phyloP scores from a whole-genome alignment of 2,797 vertebrate species.

The Alcedo quadribrachys region DNA sequence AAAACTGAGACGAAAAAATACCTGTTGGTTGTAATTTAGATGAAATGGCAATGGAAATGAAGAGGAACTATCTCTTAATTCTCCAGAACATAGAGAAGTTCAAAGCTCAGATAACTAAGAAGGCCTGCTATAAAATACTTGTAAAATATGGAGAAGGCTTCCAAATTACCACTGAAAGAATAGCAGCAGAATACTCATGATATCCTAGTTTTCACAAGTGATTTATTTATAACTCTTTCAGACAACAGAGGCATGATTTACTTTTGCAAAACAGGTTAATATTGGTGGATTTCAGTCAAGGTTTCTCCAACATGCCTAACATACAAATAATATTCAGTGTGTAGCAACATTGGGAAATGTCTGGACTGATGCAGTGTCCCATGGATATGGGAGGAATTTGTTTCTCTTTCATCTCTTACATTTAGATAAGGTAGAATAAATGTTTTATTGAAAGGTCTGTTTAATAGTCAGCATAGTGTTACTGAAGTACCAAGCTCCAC shows the following conservation, averaged over 20 bases:
- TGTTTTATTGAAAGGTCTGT: background rate
- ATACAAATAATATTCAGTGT: background rate
- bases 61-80: background rate
- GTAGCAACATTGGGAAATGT: background rate
- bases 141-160: background rate
- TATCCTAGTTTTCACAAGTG: background rate
- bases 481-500: background rate
- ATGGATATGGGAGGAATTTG: background rate
- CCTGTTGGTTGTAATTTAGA: background rate
- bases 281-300: background rate
- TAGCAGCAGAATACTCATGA: background rate
- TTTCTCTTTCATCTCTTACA: background rate
- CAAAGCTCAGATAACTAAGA: background rate
- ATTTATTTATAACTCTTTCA: background rate
- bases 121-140: background rate
- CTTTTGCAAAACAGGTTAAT: background rate
- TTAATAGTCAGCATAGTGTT: background rate
- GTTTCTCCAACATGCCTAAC: background rate
- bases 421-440: background rate
- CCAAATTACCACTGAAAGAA: background rate
- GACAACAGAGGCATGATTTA: background rate
- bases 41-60: background rate
- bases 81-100: background rate
- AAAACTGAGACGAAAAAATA: background rate
- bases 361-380: background rate